Evolutionary conservation across 2,797 vertebrate genomes (phyloP).

Genomic region (Muscicapa comitata): DNA sequence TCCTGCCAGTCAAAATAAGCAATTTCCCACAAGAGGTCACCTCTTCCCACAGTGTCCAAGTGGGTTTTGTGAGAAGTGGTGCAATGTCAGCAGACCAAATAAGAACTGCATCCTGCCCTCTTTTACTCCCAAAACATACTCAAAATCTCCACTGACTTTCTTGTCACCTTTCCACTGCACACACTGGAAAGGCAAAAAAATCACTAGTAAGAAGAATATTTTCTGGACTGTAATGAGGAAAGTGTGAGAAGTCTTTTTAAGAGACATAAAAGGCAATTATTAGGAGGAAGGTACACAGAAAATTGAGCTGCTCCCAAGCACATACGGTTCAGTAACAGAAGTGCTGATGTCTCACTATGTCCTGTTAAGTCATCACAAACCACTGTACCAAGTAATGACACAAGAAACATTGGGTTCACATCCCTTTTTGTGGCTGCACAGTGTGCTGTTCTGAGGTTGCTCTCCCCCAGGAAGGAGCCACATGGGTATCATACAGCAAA

Average conservation of each 20-base stretch:
- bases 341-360: background rate
- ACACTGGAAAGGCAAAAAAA: background rate
- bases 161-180: background rate
- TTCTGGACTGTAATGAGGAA: background rate
- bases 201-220: background rate
- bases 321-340: background rate
- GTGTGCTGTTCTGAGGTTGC: background rate
- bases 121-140: background rate
- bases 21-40: background rate
- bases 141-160: background rate
- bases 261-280: background rate
- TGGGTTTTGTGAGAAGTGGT: background rate
- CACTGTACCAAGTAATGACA: background rate
- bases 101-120: background rate
- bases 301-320: background rate
- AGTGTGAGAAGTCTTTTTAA: background rate
- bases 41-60: background rate
- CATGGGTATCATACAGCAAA: background rate
- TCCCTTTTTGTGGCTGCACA: background rate
- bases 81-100: background rate
- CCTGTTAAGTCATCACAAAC: background rate
- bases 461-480: background rate
- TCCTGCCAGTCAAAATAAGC: background rate
- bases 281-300: background rate
- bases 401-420: background rate